phyloP scores from a whole-genome alignment of 2,797 vertebrate genomes.

The Valencia hispanica region DNA sequence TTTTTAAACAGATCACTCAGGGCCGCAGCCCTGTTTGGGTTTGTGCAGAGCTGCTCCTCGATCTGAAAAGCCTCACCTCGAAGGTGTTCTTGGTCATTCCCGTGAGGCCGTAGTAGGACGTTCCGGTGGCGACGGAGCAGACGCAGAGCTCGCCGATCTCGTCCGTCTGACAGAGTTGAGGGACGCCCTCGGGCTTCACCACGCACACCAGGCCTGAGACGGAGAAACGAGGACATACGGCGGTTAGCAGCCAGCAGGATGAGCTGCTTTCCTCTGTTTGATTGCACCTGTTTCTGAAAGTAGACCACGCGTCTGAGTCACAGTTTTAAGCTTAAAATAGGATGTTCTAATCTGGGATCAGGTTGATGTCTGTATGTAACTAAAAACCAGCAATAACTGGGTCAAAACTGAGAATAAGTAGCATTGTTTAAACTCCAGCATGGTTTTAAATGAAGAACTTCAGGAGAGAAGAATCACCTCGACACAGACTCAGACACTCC shows the following conservation, averaged over 20 bases:
- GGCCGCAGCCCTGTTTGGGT: not conserved
- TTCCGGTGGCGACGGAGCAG: constrained; percentile 93
- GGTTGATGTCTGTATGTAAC: not conserved
- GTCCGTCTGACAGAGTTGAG: constrained; percentile 95
- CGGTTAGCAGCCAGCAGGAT: not conserved
- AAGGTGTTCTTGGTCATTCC: constrained; percentile 99
- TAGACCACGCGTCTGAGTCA: not conserved
- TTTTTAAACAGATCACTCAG: too few relatives aligned
- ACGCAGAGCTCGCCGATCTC: constrained; percentile 98
- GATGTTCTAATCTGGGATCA: constrained; percentile 10
- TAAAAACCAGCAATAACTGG: constrained; percentile 2
- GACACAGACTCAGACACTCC: too few relatives aligned
- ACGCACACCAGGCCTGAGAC: constrained; percentile 93
- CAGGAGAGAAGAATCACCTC: too few relatives aligned
- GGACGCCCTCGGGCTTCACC: constrained; percentile 94
- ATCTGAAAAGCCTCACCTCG: constrained; percentile 73
- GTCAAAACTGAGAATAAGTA: constrained; percentile 4
- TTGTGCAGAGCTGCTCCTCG: not conserved
- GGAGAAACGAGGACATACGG: not conserved
- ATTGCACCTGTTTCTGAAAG: constrained; percentile 19
- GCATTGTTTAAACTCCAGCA: not conserved
- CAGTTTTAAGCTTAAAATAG: constrained; percentile 20
- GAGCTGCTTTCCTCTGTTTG: not conserved
- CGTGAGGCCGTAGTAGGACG: constrained; percentile 95
- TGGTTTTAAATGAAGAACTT: not conserved